Percentiles rank a stretch among this genome's conserved stretches.
phyloP scores from a whole-genome alignment of 2,113 vertebrate genomes.

The Neomonachus schauinslandi region DNA sequence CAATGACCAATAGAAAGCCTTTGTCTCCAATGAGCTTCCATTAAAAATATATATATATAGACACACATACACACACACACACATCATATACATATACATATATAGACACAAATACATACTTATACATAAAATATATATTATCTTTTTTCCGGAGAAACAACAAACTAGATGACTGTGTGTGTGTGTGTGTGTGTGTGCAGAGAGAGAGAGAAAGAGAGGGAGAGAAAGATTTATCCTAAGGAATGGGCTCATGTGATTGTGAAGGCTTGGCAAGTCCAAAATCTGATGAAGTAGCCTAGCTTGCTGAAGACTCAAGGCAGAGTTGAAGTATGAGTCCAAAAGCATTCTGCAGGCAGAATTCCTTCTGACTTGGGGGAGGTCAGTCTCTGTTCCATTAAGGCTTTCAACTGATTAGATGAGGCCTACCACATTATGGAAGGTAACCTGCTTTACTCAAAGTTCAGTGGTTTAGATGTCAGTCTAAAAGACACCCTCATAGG shows the following conservation, averaged over 20 bases:
- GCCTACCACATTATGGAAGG: neutral
- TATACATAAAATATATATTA: neutral
- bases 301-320: neutral
- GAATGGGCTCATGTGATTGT: neutral
- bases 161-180: neutral
- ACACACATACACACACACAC: neutral
- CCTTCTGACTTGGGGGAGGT: too few species aligned
- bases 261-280: neutral
- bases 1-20: neutral
- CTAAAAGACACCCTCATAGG: neutral
- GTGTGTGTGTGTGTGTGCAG: too few species aligned
- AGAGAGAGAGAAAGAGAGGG: too few species aligned
- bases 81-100: neutral
- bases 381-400: too few species aligned
- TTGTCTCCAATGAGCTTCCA: neutral
- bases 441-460: neutral
- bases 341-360: too few species aligned
- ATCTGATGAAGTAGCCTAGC: neutral
- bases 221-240: neutral
- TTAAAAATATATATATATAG: neutral
- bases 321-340: neutral
- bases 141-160: neutral
- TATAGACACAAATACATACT: neutral
- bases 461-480: neutral
- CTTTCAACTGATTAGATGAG: too few species aligned